Evolutionary conservation across 2,888 invertebrate species (phyloP).

Genomic region (Stenichneumon culpator): DNA sequence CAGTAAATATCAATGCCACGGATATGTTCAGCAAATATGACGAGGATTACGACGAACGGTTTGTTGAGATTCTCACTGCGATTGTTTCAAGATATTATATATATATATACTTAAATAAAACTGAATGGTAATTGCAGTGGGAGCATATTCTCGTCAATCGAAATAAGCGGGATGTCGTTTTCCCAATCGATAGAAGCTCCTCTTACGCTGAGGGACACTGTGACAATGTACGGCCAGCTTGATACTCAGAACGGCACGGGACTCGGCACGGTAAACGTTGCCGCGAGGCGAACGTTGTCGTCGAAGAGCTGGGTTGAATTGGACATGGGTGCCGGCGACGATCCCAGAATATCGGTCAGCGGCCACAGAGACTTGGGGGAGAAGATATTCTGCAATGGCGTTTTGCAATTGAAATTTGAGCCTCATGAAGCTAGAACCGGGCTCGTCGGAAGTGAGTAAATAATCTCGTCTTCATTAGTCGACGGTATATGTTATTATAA

Average conservation of each 20-base stretch:
- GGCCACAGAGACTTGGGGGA: constrained; percentile 92
- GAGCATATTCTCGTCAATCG: constrained; percentile 90
- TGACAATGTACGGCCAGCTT: constrained; percentile 93
- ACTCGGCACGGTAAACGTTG: constrained; percentile 91
- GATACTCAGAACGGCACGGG: constrained; percentile 96
- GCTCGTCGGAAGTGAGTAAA: constrained; percentile 90
- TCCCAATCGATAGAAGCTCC: constrained; percentile 97
- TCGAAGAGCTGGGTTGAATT: constrained; percentile 96
- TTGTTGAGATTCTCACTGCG: constrained; percentile 59
- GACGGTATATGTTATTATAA: neutral
- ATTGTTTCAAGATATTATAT: constrained; percentile 8
- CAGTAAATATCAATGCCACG: constrained; percentile 96
- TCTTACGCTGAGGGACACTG: constrained; percentile 93
- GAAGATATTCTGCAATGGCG: constrained; percentile 92
- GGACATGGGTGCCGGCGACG: constrained; percentile 94
- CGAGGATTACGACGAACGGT: constrained; percentile 88
- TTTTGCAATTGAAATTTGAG: constrained; percentile 91
- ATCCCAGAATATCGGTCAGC: constrained; percentile 92
- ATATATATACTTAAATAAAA: constrained; percentile 6
- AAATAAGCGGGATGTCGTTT: constrained; percentile 97
- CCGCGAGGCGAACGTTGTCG: constrained; percentile 92
- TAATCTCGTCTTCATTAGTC: constrained; percentile 32
- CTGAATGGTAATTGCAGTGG: constrained; percentile 77
- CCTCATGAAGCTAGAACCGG: constrained; percentile 92
- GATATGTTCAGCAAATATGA: constrained; percentile 96